These are phyloP conservation scores for Anagyrus pseudococci DNA, from an alignment of 2,888 invertebrate genomes.

Conservation along the genomic window DNA sequence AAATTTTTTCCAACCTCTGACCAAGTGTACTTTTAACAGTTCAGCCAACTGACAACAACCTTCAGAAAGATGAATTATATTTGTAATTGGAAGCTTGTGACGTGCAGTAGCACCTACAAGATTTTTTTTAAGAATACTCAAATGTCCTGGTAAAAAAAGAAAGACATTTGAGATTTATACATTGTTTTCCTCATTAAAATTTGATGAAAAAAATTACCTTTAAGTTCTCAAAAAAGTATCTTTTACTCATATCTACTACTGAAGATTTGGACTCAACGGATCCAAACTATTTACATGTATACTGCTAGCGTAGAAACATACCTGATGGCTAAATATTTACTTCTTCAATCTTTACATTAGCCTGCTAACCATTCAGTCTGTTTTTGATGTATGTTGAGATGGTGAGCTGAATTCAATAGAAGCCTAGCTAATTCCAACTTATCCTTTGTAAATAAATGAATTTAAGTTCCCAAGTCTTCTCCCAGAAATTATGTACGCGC, in stretches of 20 bases:
- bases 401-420: slow-evolving; percentile 83
- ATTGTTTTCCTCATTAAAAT: background rate
- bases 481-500: too few relatives aligned
- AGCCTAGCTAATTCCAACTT: slow-evolving; percentile 88
- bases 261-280: slow-evolving; percentile 60
- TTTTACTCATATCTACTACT: slow-evolving; percentile 72
- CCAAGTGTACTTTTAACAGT: slow-evolving; percentile 64
- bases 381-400: slow-evolving; percentile 87
- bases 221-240: slow-evolving; percentile 71
- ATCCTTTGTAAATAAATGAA: slow-evolving; percentile 90
- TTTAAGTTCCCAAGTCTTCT: slow-evolving; percentile 88
- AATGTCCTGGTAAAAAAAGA: slow-evolving; percentile 52
- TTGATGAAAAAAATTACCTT: slow-evolving; percentile 59
- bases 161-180: background rate
- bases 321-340: slow-evolving; percentile 95
- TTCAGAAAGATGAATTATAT: slow-evolving; percentile 70
- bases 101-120: slow-evolving; percentile 63
- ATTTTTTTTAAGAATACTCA: slow-evolving; percentile 63
- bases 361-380: slow-evolving; percentile 92
- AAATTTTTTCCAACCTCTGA: slow-evolving; percentile 56
- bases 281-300: background rate
- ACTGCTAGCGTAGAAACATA: slow-evolving; percentile 56
- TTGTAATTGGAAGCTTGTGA: slow-evolving; percentile 64
- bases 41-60: slow-evolving; percentile 71
- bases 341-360: slow-evolving; percentile 95